These are phyloP conservation scores for Caenorhabditis doughertyi DNA, from an alignment of 2,888 invertebrate genomes.

Conservation along the genomic window DNA sequence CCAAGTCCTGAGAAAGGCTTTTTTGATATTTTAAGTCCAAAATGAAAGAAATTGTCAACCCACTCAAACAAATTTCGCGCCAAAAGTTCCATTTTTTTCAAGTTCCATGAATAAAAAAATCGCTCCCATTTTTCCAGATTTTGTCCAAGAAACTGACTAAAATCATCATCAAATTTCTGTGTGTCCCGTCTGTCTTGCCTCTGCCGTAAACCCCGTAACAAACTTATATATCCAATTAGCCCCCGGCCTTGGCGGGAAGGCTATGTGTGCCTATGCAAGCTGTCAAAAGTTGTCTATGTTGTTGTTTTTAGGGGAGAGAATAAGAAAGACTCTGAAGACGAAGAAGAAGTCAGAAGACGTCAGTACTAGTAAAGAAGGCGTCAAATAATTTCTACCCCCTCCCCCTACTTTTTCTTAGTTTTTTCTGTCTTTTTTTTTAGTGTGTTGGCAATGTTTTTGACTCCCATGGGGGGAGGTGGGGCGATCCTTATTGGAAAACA, in stretches of 20 bases:
- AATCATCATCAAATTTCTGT: too few relatives aligned
- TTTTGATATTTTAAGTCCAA: too few relatives aligned
- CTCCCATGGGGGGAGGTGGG: conserved; percentile 25
- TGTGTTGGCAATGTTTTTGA: not conserved
- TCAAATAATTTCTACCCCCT: conserved; percentile 37
- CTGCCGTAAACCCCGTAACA: too few relatives aligned
- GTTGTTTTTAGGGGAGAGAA: conserved; percentile 17
- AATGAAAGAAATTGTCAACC: too few relatives aligned
- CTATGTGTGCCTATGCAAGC: not conserved
- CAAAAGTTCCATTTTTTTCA: too few relatives aligned
- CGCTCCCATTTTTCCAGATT: too few relatives aligned
- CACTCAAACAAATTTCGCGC: too few relatives aligned
- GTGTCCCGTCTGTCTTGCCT: too few relatives aligned
- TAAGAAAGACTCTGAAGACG: not conserved
- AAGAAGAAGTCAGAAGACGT: too few relatives aligned
- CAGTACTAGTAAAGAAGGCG: conserved; percentile 22
- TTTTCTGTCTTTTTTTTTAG: not conserved
- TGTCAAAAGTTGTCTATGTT: conserved; percentile 27
- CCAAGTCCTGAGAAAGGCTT: too few relatives aligned
- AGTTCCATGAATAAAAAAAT: too few relatives aligned
- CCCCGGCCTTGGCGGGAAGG: not conserved
- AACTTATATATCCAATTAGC: conserved; percentile 32
- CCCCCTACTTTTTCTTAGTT: not conserved
- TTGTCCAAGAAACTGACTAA: too few relatives aligned
- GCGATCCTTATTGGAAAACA: conserved; percentile 2